Base-by-base conservation (phyloP, 2,888 invertebrate genomes). In the Chymomyza amoena region DNA sequence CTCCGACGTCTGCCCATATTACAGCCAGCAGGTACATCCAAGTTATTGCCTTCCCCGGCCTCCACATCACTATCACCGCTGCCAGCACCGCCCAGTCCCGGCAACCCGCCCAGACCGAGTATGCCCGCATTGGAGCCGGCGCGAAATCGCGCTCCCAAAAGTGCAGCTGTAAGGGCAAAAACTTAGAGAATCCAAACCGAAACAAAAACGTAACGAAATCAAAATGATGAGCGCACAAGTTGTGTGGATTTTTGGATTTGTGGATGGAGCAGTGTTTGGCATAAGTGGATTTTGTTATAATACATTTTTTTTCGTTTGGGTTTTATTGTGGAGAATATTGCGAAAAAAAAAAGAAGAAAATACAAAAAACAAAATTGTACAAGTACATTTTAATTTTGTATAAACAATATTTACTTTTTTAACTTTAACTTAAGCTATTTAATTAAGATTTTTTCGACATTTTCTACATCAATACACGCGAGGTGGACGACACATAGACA, bases 1-100 rank as follows among this genome's bases (percentile, higher is more conserved):
- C 98, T 98, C 89, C 98, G 94, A 89, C 98, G 94, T 81, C 98
- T 93, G 85, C 97, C 97, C 93, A 97, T 97, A 93, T 97, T 97
- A 89, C 96, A 95, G 86, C 96, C 95, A 82, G 96, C 96, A 73
- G 95, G 95, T 85, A 95, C 95, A 93, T 96, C 95, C 92, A 96
- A 91, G 91, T 94, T 94, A 68, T 94, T 95, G 90, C 95, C 88
- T 64, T 90, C 90, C 93, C 95, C 96, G 92, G 96, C 96, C 94
- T 94, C 96, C 96, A 72, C 78, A 60, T 89, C 88, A 16, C 75
- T 79, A 61, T 77, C 80, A 13, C 75, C 81, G 13, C 73, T 67
- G 4, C 78, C 32, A 2, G 80, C 84, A 6, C 85, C 87, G 28
- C 83, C 84, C 71, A 90, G 74, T 20, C 89, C 89, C 16, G 89